Base-by-base conservation (phyloP, 92 coral and sea anemone species). In the Epizoanthus ramosus region DNA sequence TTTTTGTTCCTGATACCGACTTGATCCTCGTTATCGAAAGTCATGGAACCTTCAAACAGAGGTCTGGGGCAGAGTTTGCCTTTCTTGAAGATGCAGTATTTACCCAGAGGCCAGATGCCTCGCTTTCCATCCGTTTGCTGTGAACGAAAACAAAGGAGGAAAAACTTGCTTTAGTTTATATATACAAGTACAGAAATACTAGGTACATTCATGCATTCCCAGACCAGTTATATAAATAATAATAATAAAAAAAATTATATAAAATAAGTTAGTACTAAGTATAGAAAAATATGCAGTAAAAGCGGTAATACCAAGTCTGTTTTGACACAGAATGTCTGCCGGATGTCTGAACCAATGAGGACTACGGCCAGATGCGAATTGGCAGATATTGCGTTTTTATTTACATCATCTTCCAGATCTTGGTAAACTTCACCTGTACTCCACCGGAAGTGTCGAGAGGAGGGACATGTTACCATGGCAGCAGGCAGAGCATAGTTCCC, bases 1-100 rank as follows among this genome's bases (percentile, higher is more conserved):
- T 77, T 77, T 39, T 59, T 77, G 71, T 58, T 77, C 39, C 21
- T 60, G 8, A 37, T 77, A 5, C 14, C 25, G 82, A 37, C n/a
- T 41, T 59, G 56, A 5, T 77, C 43, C 41, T 77, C 68, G 41
- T 77, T 77, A 47, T 60, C 24, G 24, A 77, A 77, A 5, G 57
- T 22, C 58, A 77, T 61, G 5, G 71, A 77, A 39, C 82, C 82
- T 45, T 77, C 60, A 1, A 0, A 8, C 37, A 77, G 82, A 9
- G 25, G 33, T 13, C n/a, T 23, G 41, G 82, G 82, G 66, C 82
- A 77, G 13, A 3, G 22, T n/a, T 22, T n/a, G 15, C 82, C 71
- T 61, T 77, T 77, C 70, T 77, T 77, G 82, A 77, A 77, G 54
- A 77, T 41, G 45, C 82, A 77, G 12, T 77, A 77, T 39, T 60